Evolutionary conservation across 2,113 vertebrate genomes (phyloP), one percentile per base, ranked within the genome.

Genomic region (Oncorhynchus keta): DNA sequence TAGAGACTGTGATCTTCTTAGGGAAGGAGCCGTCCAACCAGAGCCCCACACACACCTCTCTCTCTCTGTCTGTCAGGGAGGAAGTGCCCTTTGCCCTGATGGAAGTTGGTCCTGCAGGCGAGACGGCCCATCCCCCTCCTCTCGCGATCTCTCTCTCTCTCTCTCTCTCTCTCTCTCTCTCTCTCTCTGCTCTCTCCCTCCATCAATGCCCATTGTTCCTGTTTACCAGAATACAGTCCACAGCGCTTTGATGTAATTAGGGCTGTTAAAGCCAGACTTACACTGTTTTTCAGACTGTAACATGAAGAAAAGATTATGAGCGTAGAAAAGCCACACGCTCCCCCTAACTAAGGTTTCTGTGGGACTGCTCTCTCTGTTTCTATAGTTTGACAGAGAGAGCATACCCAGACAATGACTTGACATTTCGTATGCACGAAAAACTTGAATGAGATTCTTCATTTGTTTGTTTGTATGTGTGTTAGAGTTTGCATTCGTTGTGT

Each of bases 161-260:
- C 12, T 28, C 22, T 81, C 76, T 3, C 1, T 76, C 75, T 64
- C 1, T 84, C 13, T 28, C 9, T 66, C 12, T 28, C 22, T 81
- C 76, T 3, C 1, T 76, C 75, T 64, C 1, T 71, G 51, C n/a
- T 26, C 24, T 66, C 35, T 45, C 39, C 48, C 68, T 80, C 85
- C 74, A 89, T 90, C 85, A 86, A 86, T 89, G 87, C 79, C 88
- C 85, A 90, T 91, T 91, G 87, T 90, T 87, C 88, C 83, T 89
- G 86, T 91, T 90, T 87, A 90, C 89, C 85, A 91, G 86, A 90
- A 91, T 91, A 90, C 90, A 88, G 84, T 90, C 76, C 87, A 79
- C 79, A 79, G 74, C 45, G 78, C 91, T 92, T 91, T 92, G 91
- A 91, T 88, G 91, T 88, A 90, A 90, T 92, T 91, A 92, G 69